Base-by-base conservation (phyloP, 2,113 vertebrate species). In the Puffinus mauretanicus region DNA sequence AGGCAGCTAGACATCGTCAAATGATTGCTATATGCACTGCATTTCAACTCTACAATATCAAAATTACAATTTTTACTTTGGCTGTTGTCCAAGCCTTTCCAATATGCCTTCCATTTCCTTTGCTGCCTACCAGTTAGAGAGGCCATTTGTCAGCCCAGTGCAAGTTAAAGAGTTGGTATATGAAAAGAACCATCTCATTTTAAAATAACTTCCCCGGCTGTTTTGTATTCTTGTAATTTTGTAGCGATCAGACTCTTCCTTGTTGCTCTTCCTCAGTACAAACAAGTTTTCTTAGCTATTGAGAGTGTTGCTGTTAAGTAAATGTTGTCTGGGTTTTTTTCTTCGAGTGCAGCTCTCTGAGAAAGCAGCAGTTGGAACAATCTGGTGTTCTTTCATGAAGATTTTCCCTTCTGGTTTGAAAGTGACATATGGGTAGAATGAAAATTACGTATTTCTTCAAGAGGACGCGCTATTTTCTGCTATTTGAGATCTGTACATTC, bases 391-490 rank as follows among this genome's bases (percentile, higher is more conserved):
- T 70, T 91, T 32, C 73, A 88, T 84, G 54, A 76, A 90, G 66
- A 82, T 60, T 86, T 95, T 85, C 82, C 73, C 81, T 79, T 85
- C 89, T 96, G 60, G 62, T 88, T 86, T 86, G 69, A 76, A 93
- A 91, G 73, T 49, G 47, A 89, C 71, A 96, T 95, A 94, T 16
- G 49, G 91, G 89, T 96, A 77, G 87, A 92, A 91, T 94, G 82
- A 93, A 97, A 96, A 95, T 93, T 94, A 52, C 32, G 40, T 84
- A 88, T 87, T 91, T 96, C 49, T 94, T 91, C 78, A 79, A 85
- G 88, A 80, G 11, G 58, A 36, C 0, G 1, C 90, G 34, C 49
- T 96, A 90, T 95, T 97, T 98, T 94, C 86, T 73, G 46, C 79
- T 79, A 14, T 94, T 88, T 71, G 82, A 79, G 61, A 86, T 88